These are phyloP conservation scores for Thaumetopoea pityocampa DNA, from an alignment of 1,140 invertebrate genomes.

Conservation along the genomic window DNA sequence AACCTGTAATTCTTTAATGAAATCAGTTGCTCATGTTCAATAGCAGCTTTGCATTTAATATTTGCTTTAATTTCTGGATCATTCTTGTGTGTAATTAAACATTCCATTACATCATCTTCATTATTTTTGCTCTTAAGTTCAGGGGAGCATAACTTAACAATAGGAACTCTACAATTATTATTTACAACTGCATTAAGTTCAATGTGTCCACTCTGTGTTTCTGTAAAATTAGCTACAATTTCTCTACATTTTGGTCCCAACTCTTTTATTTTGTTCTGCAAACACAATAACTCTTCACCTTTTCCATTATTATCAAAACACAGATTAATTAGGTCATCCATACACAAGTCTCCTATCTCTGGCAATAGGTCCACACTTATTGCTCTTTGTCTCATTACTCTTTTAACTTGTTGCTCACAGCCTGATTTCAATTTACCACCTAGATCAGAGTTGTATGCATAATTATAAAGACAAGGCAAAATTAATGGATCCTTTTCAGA, in stretches of 20 bases:
- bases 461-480: constrained; percentile 94
- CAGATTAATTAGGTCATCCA: constrained; percentile 88
- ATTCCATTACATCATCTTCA: constrained; percentile 93
- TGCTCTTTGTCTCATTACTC: constrained; percentile 95
- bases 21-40: constrained; percentile 96
- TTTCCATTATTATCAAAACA: constrained; percentile 91
- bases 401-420: constrained; percentile 88
- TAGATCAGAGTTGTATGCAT: constrained; percentile 86
- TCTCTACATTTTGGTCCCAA: constrained; percentile 80
- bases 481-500: constrained; percentile 84
- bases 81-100: constrained; percentile 95
- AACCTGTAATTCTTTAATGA: constrained; percentile 96
- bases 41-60: constrained; percentile 92
- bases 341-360: constrained; percentile 93
- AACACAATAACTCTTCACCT: constrained; percentile 93
- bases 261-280: constrained; percentile 92
- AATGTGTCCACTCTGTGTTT: constrained; percentile 90
- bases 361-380: constrained; percentile 94
- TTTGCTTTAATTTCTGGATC: constrained; percentile 84
- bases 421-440: constrained; percentile 79
- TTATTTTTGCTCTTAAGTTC: constrained; percentile 83
- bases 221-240: constrained; percentile 91
- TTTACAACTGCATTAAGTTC: constrained; percentile 92
- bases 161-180: constrained; percentile 87
- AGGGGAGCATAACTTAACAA: constrained; percentile 87